Evolutionary conservation across 2,888 invertebrate species (phyloP), one percentile per base, ranked within the genome.

Genomic region (Sminthurinus aureus): DNA sequence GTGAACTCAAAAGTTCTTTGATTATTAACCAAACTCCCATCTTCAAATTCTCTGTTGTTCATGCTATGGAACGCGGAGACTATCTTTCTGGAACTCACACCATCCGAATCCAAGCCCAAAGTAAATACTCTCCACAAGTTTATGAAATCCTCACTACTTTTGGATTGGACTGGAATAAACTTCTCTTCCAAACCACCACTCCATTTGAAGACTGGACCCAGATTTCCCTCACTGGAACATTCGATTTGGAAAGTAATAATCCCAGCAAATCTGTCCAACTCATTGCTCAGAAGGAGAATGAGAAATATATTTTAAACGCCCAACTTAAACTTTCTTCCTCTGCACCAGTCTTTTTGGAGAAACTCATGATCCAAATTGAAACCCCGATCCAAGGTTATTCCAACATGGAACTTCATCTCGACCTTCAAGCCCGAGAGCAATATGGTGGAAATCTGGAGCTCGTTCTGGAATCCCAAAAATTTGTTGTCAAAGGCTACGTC

Each of bases 171-270:
- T 50, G 81, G 0, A 86, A 84, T 79, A 85, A 84, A 84, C 20
- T 86, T n/a, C 26, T 84, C 1, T 22, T 88, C 3, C 79, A 83
- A 22, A 51, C 87, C 0, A 58, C 81, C 71, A 88, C 87, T 24
- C 88, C 88, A 8, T 86, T 87, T 64, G 52, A 79, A 8, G 81
- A 83, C 20, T 88, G 87, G 87, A 85, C 84, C 0, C 38, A 84
- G 69, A 20, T 86, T 0, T 26, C 66, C 24, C 66, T 87, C 9
- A 79, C 83, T 58, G 86, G 85, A 18, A 79, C 85, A 58, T 64
- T 86, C 13, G 52, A 80, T n/a, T 81, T 84, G 13, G 76, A 84
- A 18, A 22, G 20, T 13, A n/a, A n/a, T n/a, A 52, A 58, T 3
- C 51, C 50, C 11, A 69, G 24, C 20, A 82, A 84, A 38, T 6